These are phyloP conservation scores for Colaptes auratus DNA, from an alignment of 2,113 vertebrate genomes.

Conservation along the genomic window DNA sequence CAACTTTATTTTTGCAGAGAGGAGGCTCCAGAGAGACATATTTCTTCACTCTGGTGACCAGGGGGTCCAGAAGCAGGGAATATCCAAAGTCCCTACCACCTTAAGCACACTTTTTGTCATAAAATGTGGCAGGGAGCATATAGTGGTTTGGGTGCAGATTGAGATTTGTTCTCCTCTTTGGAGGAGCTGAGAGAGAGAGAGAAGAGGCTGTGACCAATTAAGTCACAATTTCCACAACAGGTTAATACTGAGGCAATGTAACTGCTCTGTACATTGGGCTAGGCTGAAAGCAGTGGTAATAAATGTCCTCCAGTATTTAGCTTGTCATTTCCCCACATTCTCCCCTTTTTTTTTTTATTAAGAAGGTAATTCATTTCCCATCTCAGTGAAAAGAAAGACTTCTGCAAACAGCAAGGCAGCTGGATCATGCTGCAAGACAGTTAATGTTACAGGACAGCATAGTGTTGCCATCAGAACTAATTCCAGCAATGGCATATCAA, in stretches of 20 bases:
- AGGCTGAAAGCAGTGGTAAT: neutral
- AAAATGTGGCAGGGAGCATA: neutral
- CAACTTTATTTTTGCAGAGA: too few relatives aligned
- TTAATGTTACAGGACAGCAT: slow-evolving; percentile 5
- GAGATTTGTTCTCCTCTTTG: neutral
- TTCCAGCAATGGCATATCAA: slow-evolving; percentile 12
- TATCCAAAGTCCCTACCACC: neutral
- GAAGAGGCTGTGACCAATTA: neutral
- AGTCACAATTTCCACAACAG: neutral
- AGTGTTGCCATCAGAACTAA: neutral
- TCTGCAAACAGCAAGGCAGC: neutral
- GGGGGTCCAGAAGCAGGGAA: neutral
- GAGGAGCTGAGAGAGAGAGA: neutral
- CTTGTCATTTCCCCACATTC: neutral
- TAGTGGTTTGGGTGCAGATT: neutral
- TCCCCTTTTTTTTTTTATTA: neutral
- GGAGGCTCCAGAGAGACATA: fast-evolving
- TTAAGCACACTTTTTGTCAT: neutral
- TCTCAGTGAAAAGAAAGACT: neutral
- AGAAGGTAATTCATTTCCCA: neutral
- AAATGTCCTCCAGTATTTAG: neutral
- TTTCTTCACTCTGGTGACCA: neutral
- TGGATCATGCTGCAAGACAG: neutral
- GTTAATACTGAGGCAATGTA: neutral
- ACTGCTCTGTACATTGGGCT: neutral